Evolutionary conservation across 2,797 vertebrate genomes (phyloP).

Genomic region (Leptoclinus maculatus): DNA sequence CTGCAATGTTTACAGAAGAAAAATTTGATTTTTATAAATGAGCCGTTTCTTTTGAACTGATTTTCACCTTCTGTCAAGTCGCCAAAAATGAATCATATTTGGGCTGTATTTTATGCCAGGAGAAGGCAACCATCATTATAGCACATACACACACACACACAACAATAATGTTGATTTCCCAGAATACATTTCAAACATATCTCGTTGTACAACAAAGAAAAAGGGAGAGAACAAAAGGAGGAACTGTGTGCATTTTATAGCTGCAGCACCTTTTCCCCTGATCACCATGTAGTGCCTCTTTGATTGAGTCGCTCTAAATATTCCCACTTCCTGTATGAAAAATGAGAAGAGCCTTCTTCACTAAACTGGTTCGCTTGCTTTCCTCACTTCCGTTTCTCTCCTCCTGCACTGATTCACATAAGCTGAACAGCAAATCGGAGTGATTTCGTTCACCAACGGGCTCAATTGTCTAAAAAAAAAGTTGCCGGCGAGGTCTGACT

Average conservation of each 20-base stretch:
- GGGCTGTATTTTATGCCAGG: not conserved
- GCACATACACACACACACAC: not conserved
- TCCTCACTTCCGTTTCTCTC: too few relatives aligned
- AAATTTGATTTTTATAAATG: not conserved
- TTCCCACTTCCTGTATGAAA: conserved; percentile 27
- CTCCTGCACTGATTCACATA: too few relatives aligned
- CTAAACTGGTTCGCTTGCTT: too few relatives aligned
- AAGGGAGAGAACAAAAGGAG: not conserved
- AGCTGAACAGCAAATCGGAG: too few relatives aligned
- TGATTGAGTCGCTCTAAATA: conserved; percentile 31
- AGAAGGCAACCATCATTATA: not conserved
- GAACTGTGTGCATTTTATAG: not conserved
- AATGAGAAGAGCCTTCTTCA: too few relatives aligned
- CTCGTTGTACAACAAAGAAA: not conserved
- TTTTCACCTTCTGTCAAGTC: not conserved
- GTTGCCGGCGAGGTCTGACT: too few relatives aligned
- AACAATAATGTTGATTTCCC: not conserved
- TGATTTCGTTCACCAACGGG: too few relatives aligned
- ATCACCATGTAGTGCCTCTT: conserved; percentile 13
- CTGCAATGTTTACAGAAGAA: not conserved
- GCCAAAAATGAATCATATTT: not conserved
- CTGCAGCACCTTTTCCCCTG: not conserved
- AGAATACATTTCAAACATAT: not conserved
- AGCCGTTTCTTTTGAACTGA: not conserved
- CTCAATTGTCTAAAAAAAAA: too few relatives aligned